Evolutionary conservation across 2,113 vertebrate species (phyloP), one percentile per base, ranked within the genome.

Genomic region (Cisticola juncidis): DNA sequence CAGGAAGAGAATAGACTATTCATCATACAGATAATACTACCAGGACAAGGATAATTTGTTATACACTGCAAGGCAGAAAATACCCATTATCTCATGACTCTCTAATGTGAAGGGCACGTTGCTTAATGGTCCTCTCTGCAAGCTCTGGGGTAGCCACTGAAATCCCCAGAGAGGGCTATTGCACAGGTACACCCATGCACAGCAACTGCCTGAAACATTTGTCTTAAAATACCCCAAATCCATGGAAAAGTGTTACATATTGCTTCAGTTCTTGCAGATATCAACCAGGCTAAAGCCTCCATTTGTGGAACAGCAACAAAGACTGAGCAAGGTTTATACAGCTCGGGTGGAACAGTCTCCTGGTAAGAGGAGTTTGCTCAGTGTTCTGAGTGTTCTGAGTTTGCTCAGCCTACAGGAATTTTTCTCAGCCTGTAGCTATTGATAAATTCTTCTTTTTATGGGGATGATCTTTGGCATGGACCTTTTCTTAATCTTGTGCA

Each of bases 91-190:
- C 22, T 74, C 66, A 12, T 45, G 71, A 66, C 12, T 53, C 10
- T 28, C 12, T 50, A 40, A 42, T 3, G 6, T 35, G 33, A 60
- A 71, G 20, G 22, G 38, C 31, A n/a, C 2, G 1, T 31, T 6
- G 2, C 38, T 54, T 35, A 20, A 29, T 33, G 33, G 8, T 79
- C 12, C 25, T 58, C 40, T 47, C 38, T 38, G 17, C 12, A 71
- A 85, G 9, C 16, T 66, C 33, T 47, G 29, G 26, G 15, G 35
- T 33, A 81, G 60, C 12, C 35, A 51, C 11, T 17, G 31, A 58
- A 81, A 48, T 33, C 28, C 36, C 9, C 0, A 0, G 13, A 18
- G n/a, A 61, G 7, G 20, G 28, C 48, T 64, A 13, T 5, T 11
- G 31, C 36, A 22, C 26, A 56, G 18, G 7, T 18, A 68, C 58